Evolutionary conservation across 2,797 vertebrate species (phyloP).

Genomic region (Saxicola maurus): DNA sequence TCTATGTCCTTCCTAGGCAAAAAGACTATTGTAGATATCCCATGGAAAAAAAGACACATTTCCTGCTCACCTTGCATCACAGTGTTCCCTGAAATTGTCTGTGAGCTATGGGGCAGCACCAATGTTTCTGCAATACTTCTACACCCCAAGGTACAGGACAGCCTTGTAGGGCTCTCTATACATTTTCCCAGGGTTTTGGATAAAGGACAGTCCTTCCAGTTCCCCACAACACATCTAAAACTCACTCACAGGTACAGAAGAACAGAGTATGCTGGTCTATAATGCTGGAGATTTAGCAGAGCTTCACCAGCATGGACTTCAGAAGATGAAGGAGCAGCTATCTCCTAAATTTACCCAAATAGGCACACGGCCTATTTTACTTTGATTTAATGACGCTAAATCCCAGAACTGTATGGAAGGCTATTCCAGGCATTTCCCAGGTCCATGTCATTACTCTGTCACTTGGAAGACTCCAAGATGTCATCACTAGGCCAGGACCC

Average conservation of each 20-base stretch:
- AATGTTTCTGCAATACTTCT: background rate
- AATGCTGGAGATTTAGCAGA: background rate
- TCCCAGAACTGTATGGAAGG: background rate
- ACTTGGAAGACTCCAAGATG: slow-evolving; percentile 1
- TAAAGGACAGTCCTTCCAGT: background rate
- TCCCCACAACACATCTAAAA: background rate
- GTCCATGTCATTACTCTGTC: background rate
- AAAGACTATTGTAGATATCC: background rate
- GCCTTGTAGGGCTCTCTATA: background rate
- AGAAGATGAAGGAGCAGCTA: background rate
- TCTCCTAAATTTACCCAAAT: background rate
- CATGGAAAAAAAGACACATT: background rate
- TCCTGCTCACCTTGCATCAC: background rate
- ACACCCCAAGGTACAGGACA: background rate
- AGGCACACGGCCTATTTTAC: background rate
- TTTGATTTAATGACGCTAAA: background rate
- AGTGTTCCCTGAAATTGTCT: background rate
- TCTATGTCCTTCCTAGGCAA: background rate
- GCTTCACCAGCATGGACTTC: background rate
- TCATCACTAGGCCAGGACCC: background rate
- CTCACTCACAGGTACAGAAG: background rate
- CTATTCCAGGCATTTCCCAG: background rate
- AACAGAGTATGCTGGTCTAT: background rate
- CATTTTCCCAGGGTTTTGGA: background rate
- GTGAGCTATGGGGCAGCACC: background rate